Conservation (phyloP, 2,797 vertebrate genomes). For the Paguma larvata region DNA sequence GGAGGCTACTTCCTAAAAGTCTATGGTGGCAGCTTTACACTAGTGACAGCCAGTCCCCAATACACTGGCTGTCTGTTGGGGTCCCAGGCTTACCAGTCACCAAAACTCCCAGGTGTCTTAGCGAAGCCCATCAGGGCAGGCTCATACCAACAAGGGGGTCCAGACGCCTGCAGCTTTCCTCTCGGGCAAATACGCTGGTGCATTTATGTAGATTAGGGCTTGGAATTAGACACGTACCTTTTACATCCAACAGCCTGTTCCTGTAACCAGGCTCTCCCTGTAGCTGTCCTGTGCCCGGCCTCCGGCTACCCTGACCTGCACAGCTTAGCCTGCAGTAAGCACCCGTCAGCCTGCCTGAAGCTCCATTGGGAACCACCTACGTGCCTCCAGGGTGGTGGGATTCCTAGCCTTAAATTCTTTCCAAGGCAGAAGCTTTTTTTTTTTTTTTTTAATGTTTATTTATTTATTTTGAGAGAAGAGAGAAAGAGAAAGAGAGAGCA, state of each 20-base stretch:
- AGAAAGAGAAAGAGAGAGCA: too few relatives aligned
- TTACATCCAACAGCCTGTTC: not conserved
- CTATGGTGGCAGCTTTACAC: not conserved
- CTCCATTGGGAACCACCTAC: too few relatives aligned
- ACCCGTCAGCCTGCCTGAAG: too few relatives aligned
- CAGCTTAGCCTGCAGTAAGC: too few relatives aligned
- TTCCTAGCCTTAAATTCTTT: too few relatives aligned
- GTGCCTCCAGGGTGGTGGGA: too few relatives aligned
- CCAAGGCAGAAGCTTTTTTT: too few relatives aligned
- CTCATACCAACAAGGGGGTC: not conserved
- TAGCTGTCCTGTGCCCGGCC: not conserved
- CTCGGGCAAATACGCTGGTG: not conserved
- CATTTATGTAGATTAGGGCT: not conserved
- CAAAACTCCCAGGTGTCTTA: not conserved
- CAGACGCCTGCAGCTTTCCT: not conserved
- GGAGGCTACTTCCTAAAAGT: not conserved
- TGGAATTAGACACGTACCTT: not conserved
- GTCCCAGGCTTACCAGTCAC: not conserved
- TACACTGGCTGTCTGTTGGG: not conserved
- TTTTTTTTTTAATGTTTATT: too few relatives aligned
- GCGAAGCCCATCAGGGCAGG: not conserved
- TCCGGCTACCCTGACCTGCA: too few relatives aligned
- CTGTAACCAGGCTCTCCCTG: not conserved
- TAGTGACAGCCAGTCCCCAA: not conserved
- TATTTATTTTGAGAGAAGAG: too few relatives aligned